These are phyloP conservation scores for Latrodectus geometricus DNA, from an alignment of 1,140 invertebrate genomes.

Conservation along the genomic window DNA sequence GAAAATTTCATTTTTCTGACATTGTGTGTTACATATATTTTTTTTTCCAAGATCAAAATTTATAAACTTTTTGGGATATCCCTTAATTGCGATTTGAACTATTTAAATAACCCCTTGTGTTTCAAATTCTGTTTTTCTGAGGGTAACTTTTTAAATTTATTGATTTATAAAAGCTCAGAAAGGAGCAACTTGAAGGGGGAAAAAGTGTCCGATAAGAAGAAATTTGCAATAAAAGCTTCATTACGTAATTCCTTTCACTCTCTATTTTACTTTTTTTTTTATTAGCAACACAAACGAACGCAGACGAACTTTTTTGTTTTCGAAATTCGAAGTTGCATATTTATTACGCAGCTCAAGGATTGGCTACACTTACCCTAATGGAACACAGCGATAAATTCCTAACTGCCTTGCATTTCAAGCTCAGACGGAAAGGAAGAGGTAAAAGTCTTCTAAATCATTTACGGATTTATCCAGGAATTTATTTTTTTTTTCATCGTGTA, in stretches of 20 bases:
- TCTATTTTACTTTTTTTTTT: conserved; percentile 24
- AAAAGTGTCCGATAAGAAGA: conserved; percentile 45
- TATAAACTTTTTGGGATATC: not conserved
- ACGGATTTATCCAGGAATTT: conserved; percentile 19
- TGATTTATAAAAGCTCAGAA: not conserved
- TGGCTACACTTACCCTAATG: conserved; percentile 50
- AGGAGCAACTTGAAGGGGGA: not conserved
- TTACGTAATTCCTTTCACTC: conserved; percentile 39
- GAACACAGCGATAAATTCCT: conserved; percentile 53
- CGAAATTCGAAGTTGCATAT: conserved; percentile 54
- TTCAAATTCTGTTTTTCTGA: not conserved
- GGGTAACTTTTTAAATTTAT: not conserved
- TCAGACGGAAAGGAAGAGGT: not conserved
- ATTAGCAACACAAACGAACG: conserved; percentile 25
- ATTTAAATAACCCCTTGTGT: conserved; percentile 10
- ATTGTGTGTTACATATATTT: no score
- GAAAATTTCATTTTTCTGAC: no score
- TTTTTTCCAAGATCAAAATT: not conserved
- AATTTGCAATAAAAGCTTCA: conserved; percentile 58
- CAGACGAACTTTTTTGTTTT: conserved; percentile 43
- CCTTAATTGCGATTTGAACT: not conserved
- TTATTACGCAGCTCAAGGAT: conserved; percentile 38
- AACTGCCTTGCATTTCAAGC: conserved; percentile 43
- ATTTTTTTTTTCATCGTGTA: conserved; percentile 5
- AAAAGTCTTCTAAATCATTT: conserved; percentile 55